Conservation (phyloP, 1,140 invertebrate genomes). For the Rhagoletis pomonella region DNA sequence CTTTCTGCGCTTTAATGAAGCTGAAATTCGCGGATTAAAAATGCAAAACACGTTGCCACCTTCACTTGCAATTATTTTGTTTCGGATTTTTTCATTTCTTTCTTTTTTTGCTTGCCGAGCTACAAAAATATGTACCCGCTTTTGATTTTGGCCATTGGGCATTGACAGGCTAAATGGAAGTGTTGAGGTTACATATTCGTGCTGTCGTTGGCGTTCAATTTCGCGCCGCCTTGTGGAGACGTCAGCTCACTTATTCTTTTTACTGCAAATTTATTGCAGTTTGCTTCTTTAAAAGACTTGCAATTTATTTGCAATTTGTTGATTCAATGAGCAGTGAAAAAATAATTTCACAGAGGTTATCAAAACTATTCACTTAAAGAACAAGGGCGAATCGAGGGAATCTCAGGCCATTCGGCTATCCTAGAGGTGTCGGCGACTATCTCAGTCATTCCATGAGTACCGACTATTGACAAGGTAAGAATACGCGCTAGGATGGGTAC, state of each 20-base stretch:
- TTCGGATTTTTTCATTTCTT: background rate
- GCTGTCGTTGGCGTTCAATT: conserved; percentile 10
- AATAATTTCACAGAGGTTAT: too few relatives aligned
- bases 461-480: too few relatives aligned
- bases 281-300: background rate
- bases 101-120: background rate
- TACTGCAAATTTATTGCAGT: background rate
- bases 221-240: background rate
- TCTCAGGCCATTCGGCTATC: too few relatives aligned
- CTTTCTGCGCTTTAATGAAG: conserved; percentile 27
- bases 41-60: conserved; percentile 43
- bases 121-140: background rate
- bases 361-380: too few relatives aligned
- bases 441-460: too few relatives aligned
- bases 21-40: conserved; percentile 37
- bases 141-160: background rate
- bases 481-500: too few relatives aligned
- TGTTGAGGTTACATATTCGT: background rate
- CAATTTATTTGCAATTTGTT: too few relatives aligned
- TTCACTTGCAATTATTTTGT: conserved; percentile 37
- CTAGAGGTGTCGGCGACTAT: too few relatives aligned
- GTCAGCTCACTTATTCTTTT: conserved; percentile 13
- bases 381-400: too few relatives aligned
- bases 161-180: background rate
- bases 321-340: too few relatives aligned